Percentiles rank a stretch among this genome's conserved stretches.
phyloP scores from a whole-genome alignment of 2,113 vertebrate genomes.

The Muntiacus muntjak region DNA sequence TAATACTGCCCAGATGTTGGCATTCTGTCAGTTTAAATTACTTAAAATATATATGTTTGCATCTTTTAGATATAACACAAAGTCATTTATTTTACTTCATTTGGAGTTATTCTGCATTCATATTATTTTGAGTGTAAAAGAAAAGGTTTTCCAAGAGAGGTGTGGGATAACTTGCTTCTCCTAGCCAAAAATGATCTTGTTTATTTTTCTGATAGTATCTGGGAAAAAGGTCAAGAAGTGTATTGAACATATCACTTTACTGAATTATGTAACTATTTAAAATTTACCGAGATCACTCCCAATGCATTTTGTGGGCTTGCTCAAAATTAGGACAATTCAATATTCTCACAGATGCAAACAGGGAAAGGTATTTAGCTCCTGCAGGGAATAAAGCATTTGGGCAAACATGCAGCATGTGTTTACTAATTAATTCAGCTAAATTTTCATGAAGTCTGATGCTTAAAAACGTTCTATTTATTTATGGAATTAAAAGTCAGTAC shows the following conservation, averaged over 20 bases:
- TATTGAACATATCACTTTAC: background rate
- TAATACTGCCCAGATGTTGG: background rate
- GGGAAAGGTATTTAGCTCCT: background rate
- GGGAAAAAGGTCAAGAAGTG: background rate
- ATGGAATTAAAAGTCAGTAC: slow-evolving; percentile 57
- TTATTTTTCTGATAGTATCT: background rate
- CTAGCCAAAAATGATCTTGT: background rate
- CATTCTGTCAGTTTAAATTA: background rate
- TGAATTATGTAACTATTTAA: background rate
- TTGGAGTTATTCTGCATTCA: background rate
- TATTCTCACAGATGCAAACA: background rate
- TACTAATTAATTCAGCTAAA: slow-evolving; percentile 68
- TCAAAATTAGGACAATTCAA: slow-evolving; percentile 3
- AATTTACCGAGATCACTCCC: background rate
- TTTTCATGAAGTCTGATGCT: slow-evolving; percentile 49
- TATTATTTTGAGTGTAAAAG: background rate
- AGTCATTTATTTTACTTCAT: background rate
- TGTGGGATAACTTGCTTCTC: background rate
- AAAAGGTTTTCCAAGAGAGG: background rate
- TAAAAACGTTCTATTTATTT: slow-evolving; percentile 47
- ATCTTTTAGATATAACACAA: background rate
- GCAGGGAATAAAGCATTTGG: slow-evolving; percentile 23
- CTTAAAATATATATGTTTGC: background rate
- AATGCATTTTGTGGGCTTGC: background rate
- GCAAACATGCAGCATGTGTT: slow-evolving; percentile 35